Evolutionary conservation across 2,797 vertebrate species (phyloP), one percentile per base, ranked within the genome.

Genomic region (Coreius guichenoti): DNA sequence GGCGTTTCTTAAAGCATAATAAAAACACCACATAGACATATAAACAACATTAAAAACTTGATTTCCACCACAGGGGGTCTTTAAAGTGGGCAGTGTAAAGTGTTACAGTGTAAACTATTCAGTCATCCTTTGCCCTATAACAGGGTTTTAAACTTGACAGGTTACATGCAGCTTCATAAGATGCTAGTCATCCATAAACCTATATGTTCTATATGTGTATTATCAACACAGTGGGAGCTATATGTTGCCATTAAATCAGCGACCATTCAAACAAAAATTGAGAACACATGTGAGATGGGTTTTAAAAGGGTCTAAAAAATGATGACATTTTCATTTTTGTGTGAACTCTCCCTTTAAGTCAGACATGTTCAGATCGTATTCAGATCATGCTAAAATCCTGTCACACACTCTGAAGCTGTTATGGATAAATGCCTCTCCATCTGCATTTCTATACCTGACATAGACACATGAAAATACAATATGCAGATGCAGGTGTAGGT

Each of bases 381-480:
- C 51, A 72, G n/a, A 82, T 72, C 51, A 45, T 58, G n/a, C 51
- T 23, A 61, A 54, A 73, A 72, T 45, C 26, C n/a, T 49, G 29
- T 39, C 56, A 19, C 56, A 23, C 13, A 16, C 72, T 47, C 43
- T 19, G 39, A 73, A 17, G 69, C 12, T 45, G 26, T 83, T 65
- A 51, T 39, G 58, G 58, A 83, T 21, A 39, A 83, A 67, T 39
- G 45, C 58, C 5, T 67, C 58, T 74, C 39, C 14, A 74, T 74
- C 56, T 67, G 58, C 72, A 83, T 76, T 49, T 65, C 58, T 76
- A 23, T 43, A 68, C 31, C 45, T 83, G 82, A 65, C 58, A 47
- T 19, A 68, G 80, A 87, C 17, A 81, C 77, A 83, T 91, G 82
- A 72, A 89, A 90, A 88, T 79, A 36, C 61, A 73, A 86, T 86